Evolutionary conservation across 2,797 vertebrate species (phyloP).

Genomic region (Falco cherrug): DNA sequence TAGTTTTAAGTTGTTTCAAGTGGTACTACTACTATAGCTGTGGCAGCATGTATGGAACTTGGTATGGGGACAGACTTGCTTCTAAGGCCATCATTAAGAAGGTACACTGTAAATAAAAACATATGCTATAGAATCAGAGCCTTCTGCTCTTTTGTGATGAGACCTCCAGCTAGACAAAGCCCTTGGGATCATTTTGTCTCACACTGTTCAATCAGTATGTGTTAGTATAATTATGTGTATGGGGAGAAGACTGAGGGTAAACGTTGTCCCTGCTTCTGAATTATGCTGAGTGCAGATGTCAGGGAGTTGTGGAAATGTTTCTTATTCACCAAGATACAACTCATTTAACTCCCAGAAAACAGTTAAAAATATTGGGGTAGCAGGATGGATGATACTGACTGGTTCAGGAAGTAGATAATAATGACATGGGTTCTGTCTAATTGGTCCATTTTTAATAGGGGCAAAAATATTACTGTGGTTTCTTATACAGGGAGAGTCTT

Average conservation of each 20-base stretch:
- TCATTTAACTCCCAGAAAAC: neutral
- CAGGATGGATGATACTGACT: neutral
- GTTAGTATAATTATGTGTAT: neutral
- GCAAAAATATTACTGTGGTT: neutral
- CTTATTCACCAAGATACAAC: neutral
- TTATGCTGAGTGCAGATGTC: slow-evolving; percentile 1
- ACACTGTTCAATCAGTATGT: neutral
- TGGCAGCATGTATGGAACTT: neutral
- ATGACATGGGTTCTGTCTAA: neutral
- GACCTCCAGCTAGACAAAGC: neutral
- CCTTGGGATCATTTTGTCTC: slow-evolving; percentile 8
- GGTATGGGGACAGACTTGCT: neutral
- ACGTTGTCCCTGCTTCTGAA: neutral
- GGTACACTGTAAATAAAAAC: neutral
- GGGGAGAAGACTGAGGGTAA: neutral
- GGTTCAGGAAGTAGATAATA: neutral
- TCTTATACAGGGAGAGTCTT: neutral
- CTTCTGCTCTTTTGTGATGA: neutral
- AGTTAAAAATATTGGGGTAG: neutral
- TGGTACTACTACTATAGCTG: neutral
- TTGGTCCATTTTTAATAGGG: neutral
- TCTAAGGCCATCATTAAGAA: neutral
- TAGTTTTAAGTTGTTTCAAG: neutral
- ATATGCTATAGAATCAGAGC: neutral
- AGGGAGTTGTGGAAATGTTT: neutral